phyloP scores from a whole-genome alignment of 2,113 vertebrate genomes.

The Ciconia maguari region DNA sequence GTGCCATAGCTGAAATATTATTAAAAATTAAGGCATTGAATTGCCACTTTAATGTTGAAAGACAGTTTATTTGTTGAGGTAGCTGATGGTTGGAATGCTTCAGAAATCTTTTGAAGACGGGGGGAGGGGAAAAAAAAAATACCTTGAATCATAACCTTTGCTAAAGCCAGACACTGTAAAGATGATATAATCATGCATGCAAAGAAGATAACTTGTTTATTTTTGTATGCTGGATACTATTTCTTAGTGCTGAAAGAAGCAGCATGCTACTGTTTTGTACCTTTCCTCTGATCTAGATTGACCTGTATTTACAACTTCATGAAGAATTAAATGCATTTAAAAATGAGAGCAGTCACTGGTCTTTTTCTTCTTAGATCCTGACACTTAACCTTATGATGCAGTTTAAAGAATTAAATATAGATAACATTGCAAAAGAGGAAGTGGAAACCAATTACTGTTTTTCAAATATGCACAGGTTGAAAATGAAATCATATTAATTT shows the following conservation, averaged over 20 bases:
- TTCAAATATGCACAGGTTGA: background rate
- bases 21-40: background rate
- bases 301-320: background rate
- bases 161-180: background rate
- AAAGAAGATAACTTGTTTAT: background rate
- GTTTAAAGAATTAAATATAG: background rate
- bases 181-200: background rate
- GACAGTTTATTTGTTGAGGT: background rate
- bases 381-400: background rate
- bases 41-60: background rate
- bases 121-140: background rate
- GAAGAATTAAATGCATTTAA: background rate
- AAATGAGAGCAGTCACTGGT: background rate
- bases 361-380: background rate
- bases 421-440: background rate
- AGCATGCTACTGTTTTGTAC: background rate
- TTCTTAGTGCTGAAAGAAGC: background rate
- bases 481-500: background rate
- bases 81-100: background rate
- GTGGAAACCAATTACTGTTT: background rate
- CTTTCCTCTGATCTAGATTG: background rate
- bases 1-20: background rate
- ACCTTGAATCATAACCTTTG: background rate
- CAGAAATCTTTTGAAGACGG: background rate
- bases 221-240: background rate